Base-by-base conservation (phyloP, 2,113 vertebrate species). In the Dermatemys mawii region DNA sequence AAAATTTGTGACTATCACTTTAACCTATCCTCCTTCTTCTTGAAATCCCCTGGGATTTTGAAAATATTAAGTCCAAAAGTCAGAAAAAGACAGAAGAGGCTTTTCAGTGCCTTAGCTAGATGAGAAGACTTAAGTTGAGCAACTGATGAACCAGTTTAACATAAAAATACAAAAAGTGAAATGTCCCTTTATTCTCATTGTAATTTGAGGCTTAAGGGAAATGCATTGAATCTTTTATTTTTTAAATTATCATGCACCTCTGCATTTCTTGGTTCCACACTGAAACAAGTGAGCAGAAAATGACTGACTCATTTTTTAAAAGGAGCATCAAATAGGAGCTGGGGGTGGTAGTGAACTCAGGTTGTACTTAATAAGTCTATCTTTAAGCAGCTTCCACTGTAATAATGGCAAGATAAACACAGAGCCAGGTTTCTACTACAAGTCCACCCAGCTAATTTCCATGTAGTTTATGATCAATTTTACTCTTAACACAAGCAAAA, bases 271-370 rank as follows among this genome's bases (percentile, higher is more conserved):
- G 78, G 41, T 57, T 83, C 24, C 48, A 79, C n/a, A 38, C 75
- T 90, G 9, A 14, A 5, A 22, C n/a, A 63, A 11, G 67, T 73
- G 35, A 17, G 16, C 76, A 6, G 32, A 17, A 81, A 81, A 67
- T 6, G 41, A 19, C 16, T 19, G 6, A 16, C 4, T 50, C 3
- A 89, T 51, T 80, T 35, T 53, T 38, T 80, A 86, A 46, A 78
- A 12, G 24, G 60, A 1, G 0, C 32, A 53, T 55, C 84, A 41
- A 19, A 87, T 63, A 4, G 87, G 73, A 46, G 13, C 1, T 22
- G 27, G 5, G 2, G 3, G 0, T n/a, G n/a, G n/a, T n/a, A 6
- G 46, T 48, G 16, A 78, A 88, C 78, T 16, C 11, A 0, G 12
- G 79, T 73, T 91, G 90, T 8, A 35, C 3, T 84, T 91, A 24